A percentile compares a stretch with the other conserved stretches of the same genome.
These are phyloP conservation scores for Plotosus lineatus DNA, from an alignment of 2,113 vertebrate genomes.

Conservation along the genomic window DNA sequence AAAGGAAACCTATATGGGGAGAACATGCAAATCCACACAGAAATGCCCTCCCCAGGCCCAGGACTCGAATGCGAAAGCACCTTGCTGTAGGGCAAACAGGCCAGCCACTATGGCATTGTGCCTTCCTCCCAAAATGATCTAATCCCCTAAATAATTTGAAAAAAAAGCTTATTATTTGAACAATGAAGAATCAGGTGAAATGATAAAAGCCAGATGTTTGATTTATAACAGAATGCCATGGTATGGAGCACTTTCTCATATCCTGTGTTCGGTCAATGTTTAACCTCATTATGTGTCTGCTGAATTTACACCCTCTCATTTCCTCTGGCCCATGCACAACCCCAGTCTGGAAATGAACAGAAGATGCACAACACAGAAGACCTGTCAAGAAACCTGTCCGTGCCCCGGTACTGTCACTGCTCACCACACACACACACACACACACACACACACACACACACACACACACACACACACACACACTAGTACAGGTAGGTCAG, in stretches of 20 bases:
- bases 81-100: no score
- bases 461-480: background rate
- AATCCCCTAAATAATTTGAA: background rate
- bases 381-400: background rate
- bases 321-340: slow-evolving; percentile 9
- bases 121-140: background rate
- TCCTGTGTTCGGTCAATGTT: background rate
- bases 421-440: background rate
- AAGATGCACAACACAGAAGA: slow-evolving; percentile 6
- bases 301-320: slow-evolving; percentile 19
- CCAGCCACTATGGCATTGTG: no score
- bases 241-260: background rate
- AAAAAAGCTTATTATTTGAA: background rate
- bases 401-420: background rate
- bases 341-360: background rate
- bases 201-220: background rate
- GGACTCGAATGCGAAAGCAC: no score
- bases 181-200: background rate
- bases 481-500: background rate
- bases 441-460: background rate
- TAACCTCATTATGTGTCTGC: background rate
- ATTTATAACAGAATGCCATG: background rate
- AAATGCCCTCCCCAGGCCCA: no score
- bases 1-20: no score
- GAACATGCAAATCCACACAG: no score